Evolutionary conservation across 2,113 vertebrate genomes (phyloP).

Genomic region (Dipodomys spectabilis): DNA sequence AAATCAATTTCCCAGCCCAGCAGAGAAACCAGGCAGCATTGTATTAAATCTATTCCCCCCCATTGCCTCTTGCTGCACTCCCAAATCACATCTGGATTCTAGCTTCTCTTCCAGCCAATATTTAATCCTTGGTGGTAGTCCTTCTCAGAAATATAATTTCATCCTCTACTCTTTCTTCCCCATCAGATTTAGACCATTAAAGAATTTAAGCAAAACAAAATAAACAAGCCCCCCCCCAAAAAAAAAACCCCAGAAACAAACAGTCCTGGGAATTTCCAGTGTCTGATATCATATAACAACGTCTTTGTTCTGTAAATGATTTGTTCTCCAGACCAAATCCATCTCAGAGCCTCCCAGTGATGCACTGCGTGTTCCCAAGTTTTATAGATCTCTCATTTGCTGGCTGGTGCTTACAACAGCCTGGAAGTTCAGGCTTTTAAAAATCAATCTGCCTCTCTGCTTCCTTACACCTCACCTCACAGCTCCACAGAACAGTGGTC

Average conservation of each 20-base stretch:
- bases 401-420: conserved; percentile 44
- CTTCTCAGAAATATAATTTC: conserved; percentile 77
- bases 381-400: conserved; percentile 69
- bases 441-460: conserved; percentile 66
- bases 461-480: background rate
- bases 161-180: conserved; percentile 55
- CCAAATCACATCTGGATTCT: conserved; percentile 75
- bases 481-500: conserved; percentile 14
- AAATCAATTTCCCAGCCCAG: conserved; percentile 73
- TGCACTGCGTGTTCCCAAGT: background rate
- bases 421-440: conserved; percentile 66
- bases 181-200: conserved; percentile 49
- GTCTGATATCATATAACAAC: conserved; percentile 65
- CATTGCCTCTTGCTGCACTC: conserved; percentile 70
- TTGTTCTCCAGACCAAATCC: background rate
- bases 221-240: too few species aligned
- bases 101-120: conserved; percentile 53
- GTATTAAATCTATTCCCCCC: conserved; percentile 74
- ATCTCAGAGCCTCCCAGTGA: background rate
- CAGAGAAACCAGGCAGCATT: conserved; percentile 56
- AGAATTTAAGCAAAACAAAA: background rate
- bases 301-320: conserved; percentile 66
- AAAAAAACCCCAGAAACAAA: background rate
- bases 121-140: conserved; percentile 68
- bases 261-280: conserved; percentile 59